Conservation (phyloP, 2,113 vertebrate species). For the Mesembrinibis cayennensis region DNA sequence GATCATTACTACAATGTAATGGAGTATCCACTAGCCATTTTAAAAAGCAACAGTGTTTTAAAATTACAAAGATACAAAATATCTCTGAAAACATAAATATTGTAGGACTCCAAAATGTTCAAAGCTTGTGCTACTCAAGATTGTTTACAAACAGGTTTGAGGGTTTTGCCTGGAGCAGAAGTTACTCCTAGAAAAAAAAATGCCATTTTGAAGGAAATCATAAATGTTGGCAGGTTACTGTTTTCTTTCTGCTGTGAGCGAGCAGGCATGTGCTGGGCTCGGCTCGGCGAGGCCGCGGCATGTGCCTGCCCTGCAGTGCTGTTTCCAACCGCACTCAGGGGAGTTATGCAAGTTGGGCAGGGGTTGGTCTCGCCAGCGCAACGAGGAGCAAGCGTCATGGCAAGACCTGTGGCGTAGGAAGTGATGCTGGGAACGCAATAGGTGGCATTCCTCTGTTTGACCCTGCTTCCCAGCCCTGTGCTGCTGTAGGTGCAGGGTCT, state of each 20-base stretch:
- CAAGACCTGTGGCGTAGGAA: not conserved
- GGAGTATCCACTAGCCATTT: not conserved
- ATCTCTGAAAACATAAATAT: not conserved
- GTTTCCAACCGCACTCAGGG: fast-evolving
- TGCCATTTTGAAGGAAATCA: not conserved
- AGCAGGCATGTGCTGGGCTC: fast-evolving
- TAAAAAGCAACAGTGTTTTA: not conserved
- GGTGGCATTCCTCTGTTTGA: not conserved
- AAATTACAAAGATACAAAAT: not conserved
- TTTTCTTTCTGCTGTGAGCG: not conserved
- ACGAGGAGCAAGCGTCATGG: fast-evolving
- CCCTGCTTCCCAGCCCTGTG: not conserved
- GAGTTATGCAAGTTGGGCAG: not conserved
- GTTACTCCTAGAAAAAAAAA: not conserved
- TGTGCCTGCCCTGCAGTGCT: not conserved
- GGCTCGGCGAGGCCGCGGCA: fast-evolving
- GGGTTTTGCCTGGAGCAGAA: not conserved
- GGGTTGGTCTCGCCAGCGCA: fast-evolving
- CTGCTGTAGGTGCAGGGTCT: not conserved
- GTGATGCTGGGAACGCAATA: not conserved
- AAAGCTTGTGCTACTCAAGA: not conserved
- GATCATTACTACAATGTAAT: not conserved
- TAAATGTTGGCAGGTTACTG: not conserved
- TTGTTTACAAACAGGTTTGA: not conserved
- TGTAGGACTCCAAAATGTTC: not conserved